These are phyloP conservation scores for Columba livia DNA, from an alignment of 2,113 vertebrate species.

Conservation along the genomic window DNA sequence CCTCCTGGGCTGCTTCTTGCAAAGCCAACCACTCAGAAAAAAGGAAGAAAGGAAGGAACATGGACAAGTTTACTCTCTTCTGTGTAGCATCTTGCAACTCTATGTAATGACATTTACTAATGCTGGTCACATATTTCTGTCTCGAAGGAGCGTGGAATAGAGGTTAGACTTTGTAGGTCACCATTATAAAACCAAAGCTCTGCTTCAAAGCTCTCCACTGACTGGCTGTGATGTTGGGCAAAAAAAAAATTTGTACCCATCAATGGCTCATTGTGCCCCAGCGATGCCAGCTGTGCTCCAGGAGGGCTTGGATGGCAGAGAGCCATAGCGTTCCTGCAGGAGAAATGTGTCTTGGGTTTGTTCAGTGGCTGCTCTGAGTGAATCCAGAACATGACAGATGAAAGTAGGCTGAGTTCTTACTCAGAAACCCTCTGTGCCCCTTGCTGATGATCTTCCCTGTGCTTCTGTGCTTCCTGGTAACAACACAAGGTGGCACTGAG, in stretches of 20 bases:
- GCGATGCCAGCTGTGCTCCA: background rate
- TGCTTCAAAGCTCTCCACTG: background rate
- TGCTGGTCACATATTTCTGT: constrained; percentile 1
- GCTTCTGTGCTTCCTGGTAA: constrained; percentile 45
- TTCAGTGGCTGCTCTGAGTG: background rate
- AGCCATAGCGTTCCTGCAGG: background rate
- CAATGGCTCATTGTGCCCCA: background rate
- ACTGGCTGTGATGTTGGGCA: background rate
- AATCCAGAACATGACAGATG: background rate
- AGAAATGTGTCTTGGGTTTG: background rate
- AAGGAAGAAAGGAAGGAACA: background rate
- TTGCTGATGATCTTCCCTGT: background rate
- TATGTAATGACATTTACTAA: constrained; percentile 12
- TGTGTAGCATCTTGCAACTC: background rate
- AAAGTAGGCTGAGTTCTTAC: background rate
- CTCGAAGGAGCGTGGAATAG: background rate
- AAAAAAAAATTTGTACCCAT: background rate
- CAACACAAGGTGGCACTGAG: constrained; percentile 63
- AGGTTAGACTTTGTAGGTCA: constrained; percentile 10
- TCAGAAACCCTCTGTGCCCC: background rate
- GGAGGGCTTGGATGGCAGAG: background rate
- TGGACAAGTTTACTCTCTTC: background rate
- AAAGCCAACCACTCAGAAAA: background rate
- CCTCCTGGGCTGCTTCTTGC: background rate
- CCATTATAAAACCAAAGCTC: background rate